A percentile compares a stretch with the other conserved stretches of the same genome.
Conservation (phyloP, 1,140 invertebrate species). For the Bombus pascuorum region DNA sequence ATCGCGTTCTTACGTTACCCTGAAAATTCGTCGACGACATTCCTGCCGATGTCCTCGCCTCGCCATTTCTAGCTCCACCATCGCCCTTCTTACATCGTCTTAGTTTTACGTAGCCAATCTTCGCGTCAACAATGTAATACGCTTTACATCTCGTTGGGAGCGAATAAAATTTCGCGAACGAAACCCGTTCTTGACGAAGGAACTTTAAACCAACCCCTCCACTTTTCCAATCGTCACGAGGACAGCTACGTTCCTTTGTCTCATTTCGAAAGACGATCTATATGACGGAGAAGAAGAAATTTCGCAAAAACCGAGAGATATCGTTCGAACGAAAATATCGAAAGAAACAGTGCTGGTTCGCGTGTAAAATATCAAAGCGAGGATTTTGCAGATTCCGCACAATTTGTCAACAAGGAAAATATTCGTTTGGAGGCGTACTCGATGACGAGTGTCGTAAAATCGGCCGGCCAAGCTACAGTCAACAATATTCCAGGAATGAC, state of each 20-base stretch:
- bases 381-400: too few relatives aligned
- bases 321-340: too few relatives aligned
- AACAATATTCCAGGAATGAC: background rate
- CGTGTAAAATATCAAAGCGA: background rate
- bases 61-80: slow-evolving; percentile 5
- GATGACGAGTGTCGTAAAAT: slow-evolving; percentile 1
- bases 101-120: slow-evolving; percentile 66
- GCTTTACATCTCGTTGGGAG: slow-evolving; percentile 45
- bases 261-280: background rate
- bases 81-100: slow-evolving; percentile 17
- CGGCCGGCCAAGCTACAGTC: background rate
- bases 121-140: slow-evolving; percentile 65
- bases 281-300: too few relatives aligned
- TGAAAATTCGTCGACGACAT: slow-evolving; percentile 56
- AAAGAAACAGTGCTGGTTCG: background rate
- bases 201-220: slow-evolving; percentile 46
- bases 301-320: too few relatives aligned
- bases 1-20: slow-evolving; percentile 21
- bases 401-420: background rate
- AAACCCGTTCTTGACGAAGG: slow-evolving; percentile 55
- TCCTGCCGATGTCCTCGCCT: slow-evolving; percentile 32
- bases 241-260: background rate
- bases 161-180: slow-evolving; percentile 63
- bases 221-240: background rate
- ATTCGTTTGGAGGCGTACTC: background rate